Evolutionary conservation across 2,113 vertebrate genomes (phyloP).

Genomic region (Egretta garzetta): DNA sequence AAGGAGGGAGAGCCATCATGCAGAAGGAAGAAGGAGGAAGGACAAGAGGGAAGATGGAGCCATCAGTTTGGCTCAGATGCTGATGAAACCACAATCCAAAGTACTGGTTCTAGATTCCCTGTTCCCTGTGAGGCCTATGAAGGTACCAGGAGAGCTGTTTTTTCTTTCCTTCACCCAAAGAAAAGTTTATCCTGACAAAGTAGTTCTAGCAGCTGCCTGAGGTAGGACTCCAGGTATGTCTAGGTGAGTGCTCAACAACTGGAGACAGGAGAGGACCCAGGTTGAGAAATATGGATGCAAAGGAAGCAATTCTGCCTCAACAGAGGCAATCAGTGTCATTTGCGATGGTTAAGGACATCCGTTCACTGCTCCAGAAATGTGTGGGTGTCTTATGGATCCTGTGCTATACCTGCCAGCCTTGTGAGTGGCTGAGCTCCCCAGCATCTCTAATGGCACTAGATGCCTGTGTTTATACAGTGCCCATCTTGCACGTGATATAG

Average conservation of each 20-base stretch:
- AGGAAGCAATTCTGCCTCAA: background rate
- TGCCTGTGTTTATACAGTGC: background rate
- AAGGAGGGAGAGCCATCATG: background rate
- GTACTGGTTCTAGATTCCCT: background rate
- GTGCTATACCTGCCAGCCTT: background rate
- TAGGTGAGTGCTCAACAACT: background rate
- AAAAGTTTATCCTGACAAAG: background rate
- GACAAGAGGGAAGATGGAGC: background rate
- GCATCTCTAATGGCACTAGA: background rate
- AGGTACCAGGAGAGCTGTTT: background rate
- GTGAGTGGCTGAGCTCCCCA: background rate
- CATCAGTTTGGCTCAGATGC: background rate
- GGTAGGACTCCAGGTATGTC: background rate
- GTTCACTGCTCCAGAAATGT: background rate
- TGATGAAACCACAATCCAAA: background rate
- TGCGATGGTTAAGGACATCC: background rate
- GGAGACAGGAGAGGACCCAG: background rate
- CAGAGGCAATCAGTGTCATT: background rate
- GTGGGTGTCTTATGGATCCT: background rate
- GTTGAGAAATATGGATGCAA: background rate
- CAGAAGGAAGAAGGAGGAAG: accelerated
- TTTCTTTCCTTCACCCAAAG: background rate
- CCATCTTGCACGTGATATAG: background rate
- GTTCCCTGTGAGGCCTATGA: background rate
- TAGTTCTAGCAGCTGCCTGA: background rate